Base-by-base conservation (phyloP, 2,113 vertebrate species). In the Cariama cristata region DNA sequence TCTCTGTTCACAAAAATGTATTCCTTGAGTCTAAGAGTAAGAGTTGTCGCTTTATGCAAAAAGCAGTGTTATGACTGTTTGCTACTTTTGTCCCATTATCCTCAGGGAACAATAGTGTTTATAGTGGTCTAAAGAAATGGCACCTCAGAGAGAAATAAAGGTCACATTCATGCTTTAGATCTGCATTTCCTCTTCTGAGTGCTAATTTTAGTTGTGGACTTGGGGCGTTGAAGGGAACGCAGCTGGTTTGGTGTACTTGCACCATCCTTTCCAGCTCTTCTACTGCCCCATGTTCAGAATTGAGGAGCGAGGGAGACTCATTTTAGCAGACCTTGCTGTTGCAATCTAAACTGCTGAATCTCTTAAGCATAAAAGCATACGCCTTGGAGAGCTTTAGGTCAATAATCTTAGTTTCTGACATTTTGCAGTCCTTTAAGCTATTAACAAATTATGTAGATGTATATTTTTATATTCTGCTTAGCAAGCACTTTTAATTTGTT, bases 201-300 rank as follows among this genome's bases (percentile, higher is more conserved):
- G n/a, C 30, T 60, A 49, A 52, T 88, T 75, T 67, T 35, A 63
- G 13, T 73, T 1, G 0, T 12, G 59, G 28, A 69, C 38, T 53
- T 73, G 26, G 40, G 14, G 12, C 72, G n/a, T 27, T 75, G 77
- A 62, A 74, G 63, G 42, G 49, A 84, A 53, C 26, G 58, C 33
- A 33, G 38, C 33, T 74, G n/a, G 3, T 55, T 40, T 75, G 69
- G n/a, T 12, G 12, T 42, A 21, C 44, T 49, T 49, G 40, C 9
- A 38, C 22, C 19, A 8, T 42, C 24, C n/a, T 69, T 67, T 49
- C 52, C 35, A 60, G 35, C 33, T 79, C 40, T 20, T 28, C 42
- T 40, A 5, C 44, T 62, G 32, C 33, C 20, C 38, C 1, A 0
- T 2, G 2, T 38, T 59, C n/a, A 9, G 74, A 30, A 24, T 0